Evolutionary conservation across 2,797 vertebrate species (phyloP), one percentile per base, ranked within the genome.

Genomic region (Crocodylus rhombifer): DNA sequence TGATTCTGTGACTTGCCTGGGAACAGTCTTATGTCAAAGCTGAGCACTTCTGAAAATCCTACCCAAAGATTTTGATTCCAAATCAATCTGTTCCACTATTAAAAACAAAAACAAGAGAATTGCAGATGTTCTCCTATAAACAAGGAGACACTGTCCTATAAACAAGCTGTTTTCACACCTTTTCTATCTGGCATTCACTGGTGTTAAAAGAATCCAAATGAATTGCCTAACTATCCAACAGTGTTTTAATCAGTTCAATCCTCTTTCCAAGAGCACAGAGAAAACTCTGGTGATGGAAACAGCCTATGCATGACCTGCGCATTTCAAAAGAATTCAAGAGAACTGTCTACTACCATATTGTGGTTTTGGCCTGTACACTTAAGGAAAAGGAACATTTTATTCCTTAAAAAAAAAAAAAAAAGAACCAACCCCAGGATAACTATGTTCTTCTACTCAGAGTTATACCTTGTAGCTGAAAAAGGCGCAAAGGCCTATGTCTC

Each of bases 11-110:
- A 77, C 75, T 92, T 94, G 33, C 42, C 64, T 64, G 3, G 80
- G 76, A 95, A 87, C n/a, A 84, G 88, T 76, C 91, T 92, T 94
- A 94, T 16, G 84, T 78, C 82, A 86, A 92, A 95, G 58, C 87
- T 80, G 92, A 97, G 92, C 61, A 83, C 58, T 92, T 89, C 80
- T 86, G 76, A 88, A 12, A 91, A 88, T 73, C 36, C 69, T 51
- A 21, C 26, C 21, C 69, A 73, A 73, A 73, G 36, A 51, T 42
- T 73, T 42, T 51, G 69, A 73, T 73, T 51, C 51, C 51, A 26
- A 33, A 73, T 51, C 69, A 51, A 73, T 42, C 33, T 82, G 71
- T 90, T 78, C 80, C 87, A 30, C 93, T 88, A 56, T 82, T 64
- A 95, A 76, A 65, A 95, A 93, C 86, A 89, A 88, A 94, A 86